Evolutionary conservation across 2,797 vertebrate species (phyloP), one percentile per base, ranked within the genome.

Genomic region (Falco biarmicus): DNA sequence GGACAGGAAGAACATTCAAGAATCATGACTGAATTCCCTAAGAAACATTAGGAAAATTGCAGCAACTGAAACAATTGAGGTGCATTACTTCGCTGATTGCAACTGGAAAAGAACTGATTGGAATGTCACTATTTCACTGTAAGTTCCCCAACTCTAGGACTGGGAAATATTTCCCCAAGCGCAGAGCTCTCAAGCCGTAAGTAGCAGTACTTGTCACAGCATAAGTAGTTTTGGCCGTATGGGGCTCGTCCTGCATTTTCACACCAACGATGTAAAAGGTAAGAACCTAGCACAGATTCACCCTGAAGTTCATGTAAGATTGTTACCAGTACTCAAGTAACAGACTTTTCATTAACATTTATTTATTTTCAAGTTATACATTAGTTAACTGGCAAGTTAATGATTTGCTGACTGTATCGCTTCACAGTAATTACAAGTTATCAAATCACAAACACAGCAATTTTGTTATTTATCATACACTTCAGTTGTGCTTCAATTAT

Each of bases 301-400:
- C 60, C 34, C 32, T 61, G 26, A 76, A 34, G 34, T 56, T 64
- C 74, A 45, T 2, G 1, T 6, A 34, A 86, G 16, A 13, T 39
- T 90, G 37, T 31, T 41, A 70, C 21, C 3, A 74, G 43, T 47
- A 43, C 82, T 41, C 74, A 73, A 51, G 28, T 70, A 77, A 61
- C 39, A 80, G 53, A 80, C 4, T 28, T 64, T 92, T 89, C 65
- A 60, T 73, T 53, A 86, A 50, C 0, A 5, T 64, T 1, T 45
- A 84, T 76, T 95, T 82, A 65, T 80, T 95, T 89, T 73, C 22
- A 80, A 85, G 57, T 75, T 78, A 75, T 12, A 5, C 65, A 34
- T 90, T 87, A 80, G 16, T 89, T 92, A 93, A 81, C 57, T 75
- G 43, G 9, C 7, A 82, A 69, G 77, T 90, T 91, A 94, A 86